Conservation (phyloP, 2,888 invertebrate species). For the Pogonocherus hispidulus region DNA sequence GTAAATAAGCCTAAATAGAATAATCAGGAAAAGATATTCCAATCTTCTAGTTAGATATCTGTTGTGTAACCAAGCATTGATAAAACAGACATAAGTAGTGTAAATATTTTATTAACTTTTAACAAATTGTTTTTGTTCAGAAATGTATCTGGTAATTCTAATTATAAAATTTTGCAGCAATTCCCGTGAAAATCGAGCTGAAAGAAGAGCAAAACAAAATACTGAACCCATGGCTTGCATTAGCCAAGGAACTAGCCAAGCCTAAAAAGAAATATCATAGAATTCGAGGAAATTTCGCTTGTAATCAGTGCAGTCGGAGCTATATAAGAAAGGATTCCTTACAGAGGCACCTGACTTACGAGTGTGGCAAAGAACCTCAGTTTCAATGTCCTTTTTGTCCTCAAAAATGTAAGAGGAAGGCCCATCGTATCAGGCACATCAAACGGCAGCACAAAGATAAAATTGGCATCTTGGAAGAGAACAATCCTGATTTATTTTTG, state of each 20-base stretch:
- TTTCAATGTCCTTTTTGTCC: slow-evolving; percentile 51
- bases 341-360: slow-evolving; percentile 80
- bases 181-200: slow-evolving; percentile 4
- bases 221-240: background rate
- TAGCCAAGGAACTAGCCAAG: background rate
- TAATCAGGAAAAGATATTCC: no score
- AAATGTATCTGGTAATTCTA: no score
- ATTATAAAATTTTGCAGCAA: background rate
- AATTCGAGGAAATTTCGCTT: slow-evolving; percentile 4
- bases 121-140: no score
- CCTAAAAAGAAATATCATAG: slow-evolving; percentile 1
- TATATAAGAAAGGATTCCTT: slow-evolving; percentile 69
- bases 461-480: slow-evolving; percentile 51
- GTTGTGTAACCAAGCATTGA: no score
- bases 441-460: slow-evolving; percentile 56
- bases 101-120: no score
- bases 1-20: no score
- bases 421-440: slow-evolving; percentile 45
- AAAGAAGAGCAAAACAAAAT: background rate
- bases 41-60: no score
- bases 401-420: slow-evolving; percentile 44
- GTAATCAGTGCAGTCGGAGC: slow-evolving; percentile 35
- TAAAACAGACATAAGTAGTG: no score
- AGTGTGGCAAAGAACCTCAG: slow-evolving; percentile 57
- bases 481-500: background rate